These are phyloP conservation scores for Sapayoa aenigma DNA, from an alignment of 2,113 vertebrate genomes.

Conservation along the genomic window DNA sequence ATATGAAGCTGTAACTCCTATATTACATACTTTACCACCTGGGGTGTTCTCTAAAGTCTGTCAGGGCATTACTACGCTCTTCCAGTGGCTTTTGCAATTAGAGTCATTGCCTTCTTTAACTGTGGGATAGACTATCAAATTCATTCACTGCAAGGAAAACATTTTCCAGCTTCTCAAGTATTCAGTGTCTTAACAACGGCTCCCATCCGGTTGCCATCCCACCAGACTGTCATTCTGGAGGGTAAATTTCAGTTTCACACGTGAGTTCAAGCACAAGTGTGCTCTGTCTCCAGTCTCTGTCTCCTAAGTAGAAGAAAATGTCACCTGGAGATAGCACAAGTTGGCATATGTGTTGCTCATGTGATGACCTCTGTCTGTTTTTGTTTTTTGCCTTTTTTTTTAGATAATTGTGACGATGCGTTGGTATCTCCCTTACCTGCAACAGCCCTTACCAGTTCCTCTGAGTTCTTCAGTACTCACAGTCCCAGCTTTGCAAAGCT, in stretches of 20 bases:
- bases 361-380: constrained; percentile 23
- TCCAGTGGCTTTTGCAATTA: background rate
- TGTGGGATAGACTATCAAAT: background rate
- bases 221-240: background rate
- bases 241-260: background rate
- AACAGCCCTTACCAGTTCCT: constrained; percentile 89
- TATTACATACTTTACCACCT: background rate
- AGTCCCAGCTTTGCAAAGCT: constrained; percentile 87
- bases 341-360: background rate
- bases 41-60: background rate
- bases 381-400: constrained; percentile 38
- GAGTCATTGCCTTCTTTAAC: background rate
- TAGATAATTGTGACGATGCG: constrained; percentile 87
- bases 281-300: background rate
- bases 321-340: background rate
- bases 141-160: background rate
- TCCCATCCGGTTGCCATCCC: background rate
- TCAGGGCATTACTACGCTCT: background rate
- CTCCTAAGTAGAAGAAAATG: background rate
- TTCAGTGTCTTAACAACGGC: accelerated
- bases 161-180: background rate
- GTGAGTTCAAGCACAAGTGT: background rate
- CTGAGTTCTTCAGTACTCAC: constrained; percentile 78
- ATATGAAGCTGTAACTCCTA: background rate
- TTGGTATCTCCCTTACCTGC: constrained; percentile 80